These are phyloP conservation scores for Strongylocentrotus purpuratus DNA, from an alignment of 35 echinoderm and acorn worm genomes.

Conservation along the genomic window DNA sequence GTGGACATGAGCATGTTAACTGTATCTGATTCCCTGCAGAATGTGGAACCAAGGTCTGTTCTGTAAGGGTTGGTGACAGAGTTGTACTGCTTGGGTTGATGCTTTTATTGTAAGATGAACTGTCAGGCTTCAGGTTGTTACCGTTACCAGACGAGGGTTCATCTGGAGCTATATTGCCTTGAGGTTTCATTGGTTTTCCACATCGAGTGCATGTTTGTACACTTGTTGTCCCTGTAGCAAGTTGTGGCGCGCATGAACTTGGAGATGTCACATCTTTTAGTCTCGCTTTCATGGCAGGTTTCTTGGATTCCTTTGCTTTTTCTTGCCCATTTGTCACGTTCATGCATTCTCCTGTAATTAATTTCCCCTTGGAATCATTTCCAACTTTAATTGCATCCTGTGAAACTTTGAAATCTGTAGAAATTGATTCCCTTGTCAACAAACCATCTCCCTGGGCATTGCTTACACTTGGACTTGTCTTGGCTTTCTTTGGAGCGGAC, in stretches of 20 bases:
- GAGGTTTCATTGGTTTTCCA: conserved; percentile 37
- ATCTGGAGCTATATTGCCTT: neutral
- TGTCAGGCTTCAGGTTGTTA: neutral
- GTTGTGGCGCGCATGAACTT: neutral
- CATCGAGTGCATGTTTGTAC: conserved; percentile 10
- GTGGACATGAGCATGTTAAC: neutral
- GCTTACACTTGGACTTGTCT: conserved; percentile 13
- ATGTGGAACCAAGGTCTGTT: neutral
- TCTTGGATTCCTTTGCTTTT: neutral
- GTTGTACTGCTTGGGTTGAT: neutral
- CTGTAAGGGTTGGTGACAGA: neutral
- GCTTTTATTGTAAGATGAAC: neutral
- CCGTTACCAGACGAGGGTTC: neutral
- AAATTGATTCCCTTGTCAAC: neutral
- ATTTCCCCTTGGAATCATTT: conserved; percentile 11
- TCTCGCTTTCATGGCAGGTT: neutral
- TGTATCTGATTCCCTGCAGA: neutral
- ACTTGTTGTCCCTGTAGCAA: neutral
- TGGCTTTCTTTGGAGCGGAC: conserved; percentile 45
- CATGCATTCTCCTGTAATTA: neutral
- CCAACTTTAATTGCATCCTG: neutral
- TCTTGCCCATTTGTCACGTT: neutral
- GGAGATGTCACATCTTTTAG: neutral
- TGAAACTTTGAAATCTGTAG: neutral
- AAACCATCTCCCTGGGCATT: neutral